phyloP scores from a whole-genome alignment of 2,113 vertebrate species.

The Calyptomena viridis region DNA sequence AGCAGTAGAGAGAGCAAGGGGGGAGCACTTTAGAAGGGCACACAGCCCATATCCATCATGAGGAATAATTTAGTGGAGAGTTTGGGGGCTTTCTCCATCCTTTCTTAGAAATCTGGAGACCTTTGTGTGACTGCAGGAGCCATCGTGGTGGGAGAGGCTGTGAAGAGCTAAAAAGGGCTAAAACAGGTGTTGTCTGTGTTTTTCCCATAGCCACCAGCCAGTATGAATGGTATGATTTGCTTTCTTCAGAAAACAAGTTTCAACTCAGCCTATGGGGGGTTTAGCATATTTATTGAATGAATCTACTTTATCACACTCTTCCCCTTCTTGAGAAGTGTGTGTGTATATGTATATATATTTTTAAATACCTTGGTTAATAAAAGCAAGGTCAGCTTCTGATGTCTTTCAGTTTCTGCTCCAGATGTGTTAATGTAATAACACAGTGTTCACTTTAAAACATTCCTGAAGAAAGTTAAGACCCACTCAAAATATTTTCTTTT shows the following conservation, averaged over 20 bases:
- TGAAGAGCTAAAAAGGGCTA: background rate
- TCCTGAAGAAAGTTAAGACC: background rate
- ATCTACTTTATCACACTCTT: background rate
- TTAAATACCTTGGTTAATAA: background rate
- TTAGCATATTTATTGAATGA: background rate
- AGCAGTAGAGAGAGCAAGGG: no score
- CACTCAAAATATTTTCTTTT: background rate
- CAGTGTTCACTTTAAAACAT: background rate
- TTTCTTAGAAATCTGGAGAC: background rate
- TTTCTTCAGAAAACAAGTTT: background rate
- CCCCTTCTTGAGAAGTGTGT: background rate
- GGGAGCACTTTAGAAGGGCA: background rate
- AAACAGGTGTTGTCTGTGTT: background rate
- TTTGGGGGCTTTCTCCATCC: background rate
- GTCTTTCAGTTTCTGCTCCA: background rate
- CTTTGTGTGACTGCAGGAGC: background rate
- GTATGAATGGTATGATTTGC: background rate
- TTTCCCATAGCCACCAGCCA: background rate
- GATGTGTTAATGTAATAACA: background rate
- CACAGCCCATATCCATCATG: background rate
- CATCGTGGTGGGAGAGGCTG: background rate
- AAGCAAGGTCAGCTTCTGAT: background rate
- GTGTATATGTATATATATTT: background rate
- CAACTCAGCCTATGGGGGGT: background rate
- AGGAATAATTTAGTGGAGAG: background rate